phyloP scores from a whole-genome alignment of 2,113 vertebrate species.

The Amazona guildingii region DNA sequence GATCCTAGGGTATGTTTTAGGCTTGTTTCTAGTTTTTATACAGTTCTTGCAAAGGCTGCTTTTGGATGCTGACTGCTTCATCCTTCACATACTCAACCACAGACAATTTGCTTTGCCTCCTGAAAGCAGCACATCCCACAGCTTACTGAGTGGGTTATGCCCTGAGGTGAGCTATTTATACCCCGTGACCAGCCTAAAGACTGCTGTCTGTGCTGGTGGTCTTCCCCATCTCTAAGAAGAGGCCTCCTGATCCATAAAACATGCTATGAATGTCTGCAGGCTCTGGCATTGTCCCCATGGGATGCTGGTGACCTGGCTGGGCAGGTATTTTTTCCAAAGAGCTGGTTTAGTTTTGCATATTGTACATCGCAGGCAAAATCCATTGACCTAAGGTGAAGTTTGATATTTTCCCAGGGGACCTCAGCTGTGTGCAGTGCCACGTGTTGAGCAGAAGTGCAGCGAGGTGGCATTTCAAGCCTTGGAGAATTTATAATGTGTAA shows the following conservation, averaged over 20 bases:
- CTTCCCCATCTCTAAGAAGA: neutral
- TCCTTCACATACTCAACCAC: slow-evolving; percentile 24
- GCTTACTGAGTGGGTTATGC: slow-evolving; percentile 26
- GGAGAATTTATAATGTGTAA: neutral
- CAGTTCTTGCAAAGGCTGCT: neutral
- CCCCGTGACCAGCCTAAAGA: neutral
- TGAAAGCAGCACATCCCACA: slow-evolving; percentile 2
- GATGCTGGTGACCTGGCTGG: neutral
- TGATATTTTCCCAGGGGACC: neutral
- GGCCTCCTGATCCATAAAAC: neutral
- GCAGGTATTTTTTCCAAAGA: neutral
- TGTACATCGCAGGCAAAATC: neutral
- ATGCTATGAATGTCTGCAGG: neutral
- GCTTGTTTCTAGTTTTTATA: slow-evolving; percentile 26
- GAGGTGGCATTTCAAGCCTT: neutral
- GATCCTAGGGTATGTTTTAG: neutral
- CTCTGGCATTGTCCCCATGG: fast-evolving
- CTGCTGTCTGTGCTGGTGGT: neutral
- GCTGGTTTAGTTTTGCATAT: neutral
- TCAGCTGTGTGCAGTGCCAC: neutral
- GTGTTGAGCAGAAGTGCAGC: neutral
- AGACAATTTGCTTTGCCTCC: slow-evolving; percentile 61
- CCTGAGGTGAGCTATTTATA: slow-evolving; percentile 17
- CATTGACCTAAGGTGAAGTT: neutral
- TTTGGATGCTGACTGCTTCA: slow-evolving; percentile 7